phyloP scores from a whole-genome alignment of 1,140 invertebrate genomes.

The Cyclargus thomasi region DNA sequence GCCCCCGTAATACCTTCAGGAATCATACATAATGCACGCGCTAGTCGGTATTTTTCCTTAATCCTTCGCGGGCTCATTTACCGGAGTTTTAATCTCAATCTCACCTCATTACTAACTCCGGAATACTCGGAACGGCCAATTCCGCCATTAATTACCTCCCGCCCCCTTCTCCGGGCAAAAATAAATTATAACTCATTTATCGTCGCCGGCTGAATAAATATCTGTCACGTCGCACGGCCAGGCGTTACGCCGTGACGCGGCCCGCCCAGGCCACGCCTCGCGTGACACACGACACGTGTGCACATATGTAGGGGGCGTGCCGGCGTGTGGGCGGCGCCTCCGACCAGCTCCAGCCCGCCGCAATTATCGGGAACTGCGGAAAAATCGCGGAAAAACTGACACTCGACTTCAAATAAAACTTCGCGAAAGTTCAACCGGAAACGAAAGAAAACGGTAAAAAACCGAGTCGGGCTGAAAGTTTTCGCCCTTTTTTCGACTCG shows the following conservation, averaged over 20 bases:
- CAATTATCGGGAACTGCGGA: slow-evolving; percentile 67
- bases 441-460: slow-evolving; percentile 68
- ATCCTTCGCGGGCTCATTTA: slow-evolving; percentile 64
- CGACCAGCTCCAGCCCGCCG: slow-evolving; percentile 59
- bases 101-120: slow-evolving; percentile 68
- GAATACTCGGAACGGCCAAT: slow-evolving; percentile 72
- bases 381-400: slow-evolving; percentile 71
- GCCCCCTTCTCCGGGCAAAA: slow-evolving; percentile 65
- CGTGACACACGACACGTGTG: slow-evolving; percentile 34
- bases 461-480: slow-evolving; percentile 68
- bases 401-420: slow-evolving; percentile 68
- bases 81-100: slow-evolving; percentile 71
- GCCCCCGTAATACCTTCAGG: slow-evolving; percentile 28
- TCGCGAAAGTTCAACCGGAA: slow-evolving; percentile 69
- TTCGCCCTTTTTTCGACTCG: slow-evolving; percentile 53
- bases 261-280: slow-evolving; percentile 52
- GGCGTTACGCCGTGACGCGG: slow-evolving; percentile 46
- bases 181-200: slow-evolving; percentile 75
- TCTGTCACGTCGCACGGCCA: slow-evolving; percentile 59
- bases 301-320: slow-evolving; percentile 49
- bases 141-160: slow-evolving; percentile 68
- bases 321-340: slow-evolving; percentile 46
- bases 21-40: slow-evolving; percentile 49
- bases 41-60: slow-evolving; percentile 53
- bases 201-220: slow-evolving; percentile 59